Conservation (phyloP, 2,113 vertebrate genomes). For the Ictalurus punctatus region DNA sequence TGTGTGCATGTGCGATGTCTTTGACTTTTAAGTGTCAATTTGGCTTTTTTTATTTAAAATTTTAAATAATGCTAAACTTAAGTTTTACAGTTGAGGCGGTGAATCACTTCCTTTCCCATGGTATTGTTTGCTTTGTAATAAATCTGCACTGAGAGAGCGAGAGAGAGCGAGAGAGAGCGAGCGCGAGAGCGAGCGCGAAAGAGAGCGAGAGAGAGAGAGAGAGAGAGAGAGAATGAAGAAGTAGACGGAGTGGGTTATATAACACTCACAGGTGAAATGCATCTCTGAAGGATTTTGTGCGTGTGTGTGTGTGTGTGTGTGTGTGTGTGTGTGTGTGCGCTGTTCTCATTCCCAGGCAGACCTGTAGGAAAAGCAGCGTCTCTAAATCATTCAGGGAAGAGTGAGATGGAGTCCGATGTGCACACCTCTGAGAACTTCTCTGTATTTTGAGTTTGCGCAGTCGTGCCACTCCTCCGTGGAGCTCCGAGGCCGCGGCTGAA, state of each 20-base stretch:
- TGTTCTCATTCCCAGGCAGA: conserved; percentile 16
- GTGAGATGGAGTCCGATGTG: not conserved
- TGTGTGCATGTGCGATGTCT: not conserved
- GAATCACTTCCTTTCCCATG: not conserved
- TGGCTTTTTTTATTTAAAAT: not conserved
- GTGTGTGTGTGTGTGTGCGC: not conserved
- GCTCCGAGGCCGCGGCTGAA: not conserved
- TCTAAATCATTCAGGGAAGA: conserved; percentile 14
- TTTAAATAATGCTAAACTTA: not conserved
- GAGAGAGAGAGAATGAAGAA: not conserved
- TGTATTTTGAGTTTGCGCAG: not conserved
- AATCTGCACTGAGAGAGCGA: not conserved
- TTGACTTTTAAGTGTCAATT: not conserved
- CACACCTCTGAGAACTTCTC: not conserved
- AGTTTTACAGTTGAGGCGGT: not conserved
- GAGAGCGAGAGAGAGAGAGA: not conserved
- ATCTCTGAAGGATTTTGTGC: conserved; percentile 2
- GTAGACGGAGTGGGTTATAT: conserved; percentile 41
- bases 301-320: too few relatives aligned
- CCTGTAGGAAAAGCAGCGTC: conserved; percentile 14
- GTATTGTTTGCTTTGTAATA: not conserved
- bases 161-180: not conserved
- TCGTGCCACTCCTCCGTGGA: not conserved
- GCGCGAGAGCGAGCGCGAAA: not conserved
- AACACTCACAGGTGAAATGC: conserved; percentile 35